A percentile compares a stretch with the other conserved stretches of the same genome.
These are phyloP conservation scores for Apantesis nais DNA, from an alignment of 2,888 invertebrate species.

Conservation along the genomic window DNA sequence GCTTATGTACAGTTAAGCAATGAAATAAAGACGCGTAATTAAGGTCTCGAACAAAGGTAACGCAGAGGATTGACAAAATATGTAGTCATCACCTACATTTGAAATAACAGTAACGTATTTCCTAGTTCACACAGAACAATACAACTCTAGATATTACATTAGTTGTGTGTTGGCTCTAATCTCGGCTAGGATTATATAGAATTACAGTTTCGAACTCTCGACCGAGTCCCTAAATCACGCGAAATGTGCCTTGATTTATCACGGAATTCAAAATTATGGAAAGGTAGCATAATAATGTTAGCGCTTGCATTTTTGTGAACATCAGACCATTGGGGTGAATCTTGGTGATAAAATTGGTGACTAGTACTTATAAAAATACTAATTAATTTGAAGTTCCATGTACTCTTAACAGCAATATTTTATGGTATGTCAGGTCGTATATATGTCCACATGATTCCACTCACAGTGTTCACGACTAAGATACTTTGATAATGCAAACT, in stretches of 20 bases:
- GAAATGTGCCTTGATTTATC: constrained; percentile 41
- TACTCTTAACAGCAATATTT: neutral
- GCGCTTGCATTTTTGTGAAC: neutral
- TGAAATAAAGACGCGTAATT: constrained; percentile 10
- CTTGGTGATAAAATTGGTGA: neutral
- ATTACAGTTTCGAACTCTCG: constrained; percentile 48
- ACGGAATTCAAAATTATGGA: constrained; percentile 32
- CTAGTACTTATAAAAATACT: neutral
- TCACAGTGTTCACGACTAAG: too few species aligned
- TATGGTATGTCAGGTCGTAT: neutral
- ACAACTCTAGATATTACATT: constrained; percentile 20
- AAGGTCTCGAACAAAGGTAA: constrained; percentile 5
- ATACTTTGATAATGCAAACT: too few species aligned
- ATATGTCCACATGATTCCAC: neutral
- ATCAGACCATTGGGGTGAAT: neutral
- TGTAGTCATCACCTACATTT: constrained; percentile 29
- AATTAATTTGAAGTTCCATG: neutral
- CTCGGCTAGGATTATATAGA: constrained; percentile 57
- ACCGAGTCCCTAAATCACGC: constrained; percentile 55
- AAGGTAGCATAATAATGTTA: neutral
- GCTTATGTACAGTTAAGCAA: constrained; percentile 13
- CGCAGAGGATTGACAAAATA: constrained; percentile 10
- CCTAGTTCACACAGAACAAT: constrained; percentile 41
- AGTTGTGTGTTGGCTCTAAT: constrained; percentile 40
- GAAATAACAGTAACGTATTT: constrained; percentile 30